These are phyloP conservation scores for Plutella xylostella DNA, from an alignment of 2,888 invertebrate species.

Conservation along the genomic window DNA sequence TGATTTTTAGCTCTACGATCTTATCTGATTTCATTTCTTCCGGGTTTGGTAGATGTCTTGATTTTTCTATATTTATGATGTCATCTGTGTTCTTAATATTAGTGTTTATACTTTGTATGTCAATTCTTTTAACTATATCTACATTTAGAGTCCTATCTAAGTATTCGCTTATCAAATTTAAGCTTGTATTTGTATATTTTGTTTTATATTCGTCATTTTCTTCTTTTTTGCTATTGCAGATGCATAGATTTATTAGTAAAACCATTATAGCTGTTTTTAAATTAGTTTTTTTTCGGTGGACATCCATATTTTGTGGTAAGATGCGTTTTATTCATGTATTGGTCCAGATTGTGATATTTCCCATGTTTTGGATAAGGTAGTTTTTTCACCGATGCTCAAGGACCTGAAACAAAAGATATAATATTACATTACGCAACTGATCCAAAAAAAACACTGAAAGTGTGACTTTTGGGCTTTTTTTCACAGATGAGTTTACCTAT, in stretches of 20 bases:
- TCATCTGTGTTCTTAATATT: not conserved
- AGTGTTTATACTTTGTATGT: not conserved
- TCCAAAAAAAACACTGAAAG: too few relatives aligned
- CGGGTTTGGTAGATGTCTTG: slow-evolving; percentile 11
- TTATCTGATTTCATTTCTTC: slow-evolving; percentile 18
- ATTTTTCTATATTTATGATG: slow-evolving; percentile 15
- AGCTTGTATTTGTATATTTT: not conserved
- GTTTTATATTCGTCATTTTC: not conserved
- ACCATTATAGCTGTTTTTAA: not conserved
- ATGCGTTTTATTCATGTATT: too few relatives aligned
- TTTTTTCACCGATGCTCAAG: too few relatives aligned
- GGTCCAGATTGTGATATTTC: too few relatives aligned
- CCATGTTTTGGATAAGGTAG: too few relatives aligned
- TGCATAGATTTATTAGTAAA: not conserved
- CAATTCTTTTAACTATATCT: not conserved
- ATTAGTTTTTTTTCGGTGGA: not conserved
- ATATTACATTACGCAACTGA: too few relatives aligned
- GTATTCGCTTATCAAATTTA: not conserved
- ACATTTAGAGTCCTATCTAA: not conserved
- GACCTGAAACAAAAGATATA: too few relatives aligned
- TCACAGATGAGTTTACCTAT: too few relatives aligned
- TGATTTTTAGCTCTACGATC: not conserved
- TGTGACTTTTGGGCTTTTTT: too few relatives aligned
- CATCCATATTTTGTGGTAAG: too few relatives aligned
- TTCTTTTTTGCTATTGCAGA: not conserved